These are phyloP conservation scores for Macropis europaea DNA, from an alignment of 2,888 invertebrate genomes.

Conservation along the genomic window DNA sequence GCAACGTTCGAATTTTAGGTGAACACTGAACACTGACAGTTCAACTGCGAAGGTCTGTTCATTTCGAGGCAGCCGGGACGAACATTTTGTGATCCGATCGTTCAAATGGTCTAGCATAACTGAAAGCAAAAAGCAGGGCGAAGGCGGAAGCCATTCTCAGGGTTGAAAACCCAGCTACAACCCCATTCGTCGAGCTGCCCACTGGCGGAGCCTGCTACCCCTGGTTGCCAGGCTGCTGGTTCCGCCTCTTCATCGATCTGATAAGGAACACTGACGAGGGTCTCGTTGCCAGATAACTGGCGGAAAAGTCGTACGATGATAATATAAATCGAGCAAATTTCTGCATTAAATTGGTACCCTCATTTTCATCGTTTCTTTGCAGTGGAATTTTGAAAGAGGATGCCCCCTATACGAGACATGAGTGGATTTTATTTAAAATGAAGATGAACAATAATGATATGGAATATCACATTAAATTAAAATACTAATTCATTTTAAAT, in stretches of 20 bases:
- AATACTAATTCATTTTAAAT: too few relatives aligned
- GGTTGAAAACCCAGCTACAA: slow-evolving; percentile 54
- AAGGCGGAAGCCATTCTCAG: slow-evolving; percentile 65
- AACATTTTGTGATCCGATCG: slow-evolving; percentile 38
- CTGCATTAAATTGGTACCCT: too few relatives aligned
- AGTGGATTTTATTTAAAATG: too few relatives aligned
- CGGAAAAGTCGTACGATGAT: slow-evolving; percentile 5
- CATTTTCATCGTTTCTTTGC: too few relatives aligned
- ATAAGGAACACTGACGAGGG: slow-evolving; percentile 62
- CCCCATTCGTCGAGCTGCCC: slow-evolving; percentile 67
- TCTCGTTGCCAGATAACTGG: slow-evolving; percentile 27
- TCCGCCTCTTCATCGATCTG: slow-evolving; percentile 77
- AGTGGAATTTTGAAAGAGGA: too few relatives aligned
- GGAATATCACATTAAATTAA: too few relatives aligned
- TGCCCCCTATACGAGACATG: too few relatives aligned
- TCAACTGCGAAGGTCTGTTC: not conserved
- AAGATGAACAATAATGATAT: too few relatives aligned
- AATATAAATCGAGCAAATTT: not conserved
- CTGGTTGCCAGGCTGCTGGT: slow-evolving; percentile 66
- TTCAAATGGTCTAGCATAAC: slow-evolving; percentile 62
- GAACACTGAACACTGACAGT: not conserved
- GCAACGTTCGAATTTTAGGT: not conserved
- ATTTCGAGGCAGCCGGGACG: not conserved
- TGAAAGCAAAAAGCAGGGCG: slow-evolving; percentile 55
- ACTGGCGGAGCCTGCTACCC: slow-evolving; percentile 59